Percentiles rank a stretch among this genome's conserved stretches.
Evolutionary conservation across 2,113 vertebrate genomes (phyloP).

Genomic region (Cyphomyrus discorhynchus): DNA sequence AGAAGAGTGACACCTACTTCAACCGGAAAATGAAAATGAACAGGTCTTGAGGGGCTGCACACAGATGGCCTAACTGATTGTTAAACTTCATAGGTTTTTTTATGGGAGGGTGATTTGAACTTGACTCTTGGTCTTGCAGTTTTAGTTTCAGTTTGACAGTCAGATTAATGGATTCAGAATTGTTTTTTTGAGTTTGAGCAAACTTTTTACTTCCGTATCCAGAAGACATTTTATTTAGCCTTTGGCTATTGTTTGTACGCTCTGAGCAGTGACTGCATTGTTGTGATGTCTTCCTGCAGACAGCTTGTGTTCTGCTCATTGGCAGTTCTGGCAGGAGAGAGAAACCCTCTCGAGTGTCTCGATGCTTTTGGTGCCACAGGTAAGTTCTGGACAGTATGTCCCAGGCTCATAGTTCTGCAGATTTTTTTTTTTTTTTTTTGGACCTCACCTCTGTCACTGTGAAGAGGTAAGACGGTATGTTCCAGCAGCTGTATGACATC

Average conservation of each 20-base stretch:
- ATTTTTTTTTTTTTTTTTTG: neutral
- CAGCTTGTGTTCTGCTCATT: conserved; percentile 88
- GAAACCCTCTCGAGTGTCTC: conserved; percentile 84
- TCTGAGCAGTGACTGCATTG: neutral
- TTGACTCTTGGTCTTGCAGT: neutral
- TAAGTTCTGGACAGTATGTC: conserved; percentile 36
- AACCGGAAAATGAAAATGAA: conserved; percentile 98
- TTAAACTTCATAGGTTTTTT: neutral
- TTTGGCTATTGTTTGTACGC: neutral
- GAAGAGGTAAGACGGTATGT: neutral
- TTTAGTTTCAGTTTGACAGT: neutral
- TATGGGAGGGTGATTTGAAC: neutral
- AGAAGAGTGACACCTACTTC: conserved; percentile 94
- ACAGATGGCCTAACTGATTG: neutral
- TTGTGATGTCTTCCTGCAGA: conserved; percentile 54
- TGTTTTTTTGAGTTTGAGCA: neutral
- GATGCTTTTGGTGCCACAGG: conserved; percentile 97
- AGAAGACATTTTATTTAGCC: neutral
- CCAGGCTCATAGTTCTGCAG: neutral
- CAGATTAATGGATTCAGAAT: neutral
- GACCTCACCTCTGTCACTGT: neutral
- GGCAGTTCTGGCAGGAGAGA: conserved; percentile 76
- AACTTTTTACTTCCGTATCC: neutral
- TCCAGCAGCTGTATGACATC: neutral
- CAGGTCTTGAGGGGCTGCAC: conserved; percentile 64